phyloP scores from a whole-genome alignment of 2,888 invertebrate species.

The Cataglyphis altisquamis region DNA sequence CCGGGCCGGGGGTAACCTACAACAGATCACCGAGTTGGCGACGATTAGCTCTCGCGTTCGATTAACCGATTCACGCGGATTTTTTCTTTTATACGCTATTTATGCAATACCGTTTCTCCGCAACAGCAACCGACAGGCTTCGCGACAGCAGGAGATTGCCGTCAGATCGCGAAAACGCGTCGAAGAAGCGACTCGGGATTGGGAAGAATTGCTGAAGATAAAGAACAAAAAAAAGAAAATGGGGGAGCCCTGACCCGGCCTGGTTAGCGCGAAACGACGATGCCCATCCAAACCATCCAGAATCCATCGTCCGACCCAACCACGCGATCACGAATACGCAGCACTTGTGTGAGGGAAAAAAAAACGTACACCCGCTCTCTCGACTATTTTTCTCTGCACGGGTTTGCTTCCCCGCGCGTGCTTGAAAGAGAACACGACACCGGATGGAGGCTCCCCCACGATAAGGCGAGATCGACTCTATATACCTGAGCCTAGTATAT shows the following conservation, averaged over 20 bases:
- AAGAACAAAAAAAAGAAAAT: slow-evolving; percentile 35
- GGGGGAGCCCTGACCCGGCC: slow-evolving; percentile 86
- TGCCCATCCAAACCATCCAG: slow-evolving; percentile 4
- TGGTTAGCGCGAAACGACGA: slow-evolving; percentile 80
- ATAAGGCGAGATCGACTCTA: slow-evolving; percentile 66
- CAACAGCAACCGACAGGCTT: slow-evolving; percentile 14
- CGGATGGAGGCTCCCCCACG: slow-evolving; percentile 77
- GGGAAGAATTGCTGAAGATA: slow-evolving; percentile 18
- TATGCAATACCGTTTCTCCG: slow-evolving; percentile 12
- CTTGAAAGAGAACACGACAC: slow-evolving; percentile 70
- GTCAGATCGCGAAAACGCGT: slow-evolving; percentile 16
- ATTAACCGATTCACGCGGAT: slow-evolving; percentile 3
- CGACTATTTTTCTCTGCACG: slow-evolving; percentile 20
- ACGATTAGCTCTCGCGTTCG: slow-evolving; percentile 72
- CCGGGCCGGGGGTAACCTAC: slow-evolving; percentile 86
- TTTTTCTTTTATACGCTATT: slow-evolving; percentile 2
- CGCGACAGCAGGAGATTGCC: neutral
- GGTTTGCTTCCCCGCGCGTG: slow-evolving; percentile 55
- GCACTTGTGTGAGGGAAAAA: slow-evolving; percentile 46
- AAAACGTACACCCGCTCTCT: slow-evolving; percentile 23
- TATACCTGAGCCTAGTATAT: slow-evolving; percentile 67
- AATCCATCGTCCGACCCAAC: slow-evolving; percentile 52
- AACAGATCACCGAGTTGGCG: slow-evolving; percentile 81
- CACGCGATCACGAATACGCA: slow-evolving; percentile 40
- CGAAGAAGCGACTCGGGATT: slow-evolving; percentile 36